Evolutionary conservation across 2,888 invertebrate genomes (phyloP), one percentile per base, ranked within the genome.

Genomic region (Doris montereyensis): DNA sequence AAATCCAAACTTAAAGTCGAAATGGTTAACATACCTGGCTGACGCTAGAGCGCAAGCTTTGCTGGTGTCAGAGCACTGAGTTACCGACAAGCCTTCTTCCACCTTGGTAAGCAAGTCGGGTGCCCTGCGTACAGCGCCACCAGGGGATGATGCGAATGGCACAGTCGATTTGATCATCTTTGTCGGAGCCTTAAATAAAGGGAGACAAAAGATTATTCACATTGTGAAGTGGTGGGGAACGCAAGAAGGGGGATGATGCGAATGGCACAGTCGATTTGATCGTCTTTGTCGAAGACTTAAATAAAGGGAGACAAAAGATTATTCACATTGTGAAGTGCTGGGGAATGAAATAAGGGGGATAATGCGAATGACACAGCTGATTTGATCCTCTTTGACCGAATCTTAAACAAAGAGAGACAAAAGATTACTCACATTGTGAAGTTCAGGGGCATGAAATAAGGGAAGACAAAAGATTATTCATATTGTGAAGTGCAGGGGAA

Each of bases 61-160:
- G 17, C 85, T 77, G 0, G 83, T 79, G 78, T 88, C 88, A n/a
- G 82, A 83, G 52, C 85, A 84, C 81, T 89, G 89, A 0, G 87
- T 86, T 1, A 86, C 78, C 10, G 85, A 76, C 32, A 88, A 81
- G 0, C 86, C 87, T 0, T 85, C 83, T 71, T 88, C 87, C 1
- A 84, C 87, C 26, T 81, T 83, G 21, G 82, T 82, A 57, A 89
- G 74, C 86, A 89, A 85, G 10, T 88, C 86, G 87, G 86, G 21
- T 82, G 83, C 0, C 89, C 89, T 8, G 88, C 88, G 81, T 87
- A 89, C 78, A 87, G 68, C 0, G 87, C 88, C 28, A 87, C 87
- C 10, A 88, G 85, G 0, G 85, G 0, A 88, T 84, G 2, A 88
- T 84, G 72, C 88, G 83, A 17, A 87, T 10, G 0, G 80, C 83